These are phyloP conservation scores for Silurus glanis DNA, from an alignment of 2,113 vertebrate genomes.

Conservation along the genomic window DNA sequence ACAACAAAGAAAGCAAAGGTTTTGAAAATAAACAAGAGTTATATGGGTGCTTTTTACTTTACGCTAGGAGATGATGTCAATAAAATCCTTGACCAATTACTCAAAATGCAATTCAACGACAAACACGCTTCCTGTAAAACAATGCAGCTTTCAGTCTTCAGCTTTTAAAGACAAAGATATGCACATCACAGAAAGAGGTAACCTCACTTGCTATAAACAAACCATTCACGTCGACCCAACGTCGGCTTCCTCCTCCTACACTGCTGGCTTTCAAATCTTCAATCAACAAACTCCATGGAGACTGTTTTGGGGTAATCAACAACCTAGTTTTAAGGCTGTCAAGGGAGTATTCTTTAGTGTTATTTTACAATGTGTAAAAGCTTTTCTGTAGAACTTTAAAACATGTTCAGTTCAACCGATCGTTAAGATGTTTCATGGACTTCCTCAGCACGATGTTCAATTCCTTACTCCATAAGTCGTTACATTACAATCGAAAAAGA, in stretches of 20 bases:
- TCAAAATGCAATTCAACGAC: neutral
- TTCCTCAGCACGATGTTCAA: neutral
- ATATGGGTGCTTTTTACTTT: neutral
- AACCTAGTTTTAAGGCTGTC: neutral
- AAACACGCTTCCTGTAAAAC: neutral
- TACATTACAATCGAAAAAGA: neutral
- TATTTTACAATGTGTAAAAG: neutral
- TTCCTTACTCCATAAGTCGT: neutral
- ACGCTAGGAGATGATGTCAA: neutral
- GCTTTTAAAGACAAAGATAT: neutral
- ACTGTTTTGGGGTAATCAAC: neutral
- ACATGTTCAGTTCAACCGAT: neutral
- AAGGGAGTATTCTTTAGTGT: neutral
- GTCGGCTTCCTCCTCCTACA: neutral
- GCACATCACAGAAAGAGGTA: neutral
- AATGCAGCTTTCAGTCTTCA: neutral
- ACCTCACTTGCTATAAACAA: neutral
- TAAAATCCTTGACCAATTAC: slow-evolving; percentile 6
- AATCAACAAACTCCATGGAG: neutral
- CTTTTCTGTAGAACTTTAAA: neutral
- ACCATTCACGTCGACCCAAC: neutral
- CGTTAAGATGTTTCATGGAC: neutral
- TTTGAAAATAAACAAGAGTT: neutral
- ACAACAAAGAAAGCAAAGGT: neutral
- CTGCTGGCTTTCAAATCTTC: neutral